These are phyloP conservation scores for Indicator indicator DNA, from an alignment of 2,113 vertebrate species.

Conservation along the genomic window DNA sequence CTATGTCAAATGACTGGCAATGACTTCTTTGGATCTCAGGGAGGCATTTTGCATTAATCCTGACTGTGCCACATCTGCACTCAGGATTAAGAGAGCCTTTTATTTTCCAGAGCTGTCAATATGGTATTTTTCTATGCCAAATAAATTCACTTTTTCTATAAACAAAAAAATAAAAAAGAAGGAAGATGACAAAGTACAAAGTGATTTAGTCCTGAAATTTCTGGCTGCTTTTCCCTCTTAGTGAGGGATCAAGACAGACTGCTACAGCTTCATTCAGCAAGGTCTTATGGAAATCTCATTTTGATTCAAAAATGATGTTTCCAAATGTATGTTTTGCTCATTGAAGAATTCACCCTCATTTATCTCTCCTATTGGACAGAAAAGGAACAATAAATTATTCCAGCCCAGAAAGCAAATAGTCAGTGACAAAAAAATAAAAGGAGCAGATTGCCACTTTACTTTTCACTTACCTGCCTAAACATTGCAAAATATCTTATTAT, in stretches of 20 bases:
- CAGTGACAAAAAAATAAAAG: slow-evolving; percentile 24
- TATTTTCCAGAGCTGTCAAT: slow-evolving; percentile 55
- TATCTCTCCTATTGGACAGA: slow-evolving; percentile 49
- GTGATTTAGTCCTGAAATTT: slow-evolving; percentile 23
- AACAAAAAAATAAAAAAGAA: slow-evolving; percentile 57
- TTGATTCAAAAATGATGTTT: slow-evolving; percentile 62
- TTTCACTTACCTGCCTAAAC: slow-evolving; percentile 18
- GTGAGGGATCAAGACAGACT: slow-evolving; percentile 40
- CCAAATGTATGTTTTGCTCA: slow-evolving; percentile 56
- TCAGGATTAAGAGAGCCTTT: slow-evolving; percentile 41
- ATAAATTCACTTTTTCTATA: slow-evolving; percentile 34
- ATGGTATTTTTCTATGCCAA: slow-evolving; percentile 39
- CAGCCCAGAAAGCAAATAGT: slow-evolving; percentile 30
- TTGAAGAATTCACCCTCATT: slow-evolving; percentile 47
- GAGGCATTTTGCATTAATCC: slow-evolving; percentile 4
- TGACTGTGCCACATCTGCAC: slow-evolving; percentile 26
- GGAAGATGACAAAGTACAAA: slow-evolving; percentile 25
- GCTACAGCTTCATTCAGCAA: slow-evolving; percentile 61
- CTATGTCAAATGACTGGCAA: neutral
- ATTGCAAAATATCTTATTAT: slow-evolving; percentile 13
- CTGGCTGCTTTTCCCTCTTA: slow-evolving; percentile 35
- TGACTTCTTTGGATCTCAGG: neutral
- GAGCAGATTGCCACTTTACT: slow-evolving; percentile 9
- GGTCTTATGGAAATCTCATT: slow-evolving; percentile 70
- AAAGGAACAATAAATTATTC: slow-evolving; percentile 58